Conservation (phyloP, 2,113 vertebrate genomes). For the Petrocephalus microphthalmus region DNA sequence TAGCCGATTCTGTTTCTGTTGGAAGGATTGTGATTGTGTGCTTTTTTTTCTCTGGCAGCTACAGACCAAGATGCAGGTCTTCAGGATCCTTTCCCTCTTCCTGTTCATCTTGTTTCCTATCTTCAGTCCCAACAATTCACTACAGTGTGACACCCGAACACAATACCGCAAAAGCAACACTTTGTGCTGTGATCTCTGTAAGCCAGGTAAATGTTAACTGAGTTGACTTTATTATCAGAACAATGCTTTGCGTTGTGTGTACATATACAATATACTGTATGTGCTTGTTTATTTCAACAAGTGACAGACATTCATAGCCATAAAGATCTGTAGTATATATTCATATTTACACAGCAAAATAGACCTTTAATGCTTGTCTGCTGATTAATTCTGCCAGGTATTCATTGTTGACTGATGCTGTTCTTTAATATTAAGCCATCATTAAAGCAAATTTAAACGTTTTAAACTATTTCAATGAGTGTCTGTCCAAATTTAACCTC, state of each 20-base stretch:
- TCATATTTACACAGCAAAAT: background rate
- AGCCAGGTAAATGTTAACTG: slow-evolving; percentile 31
- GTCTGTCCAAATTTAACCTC: background rate
- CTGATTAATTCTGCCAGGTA: background rate
- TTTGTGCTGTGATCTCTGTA: slow-evolving; percentile 32
- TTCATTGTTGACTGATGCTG: background rate
- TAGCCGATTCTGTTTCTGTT: background rate
- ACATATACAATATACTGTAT: background rate
- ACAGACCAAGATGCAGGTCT: slow-evolving; percentile 21
- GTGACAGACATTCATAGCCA: background rate
- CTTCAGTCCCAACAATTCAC: background rate
- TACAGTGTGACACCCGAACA: background rate
- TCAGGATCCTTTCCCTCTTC: slow-evolving; percentile 21
- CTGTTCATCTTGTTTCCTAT: background rate
- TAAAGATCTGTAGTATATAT: background rate
- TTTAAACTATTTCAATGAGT: background rate
- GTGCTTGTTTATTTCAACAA: background rate
- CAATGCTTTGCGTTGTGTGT: too few relatives aligned
- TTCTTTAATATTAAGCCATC: background rate
- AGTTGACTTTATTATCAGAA: background rate
- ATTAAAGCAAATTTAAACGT: background rate
- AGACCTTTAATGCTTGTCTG: background rate
- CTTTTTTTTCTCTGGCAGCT: background rate
- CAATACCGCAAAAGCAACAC: background rate
- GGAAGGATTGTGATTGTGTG: background rate